Evolutionary conservation across 2,888 invertebrate species (phyloP).

Genomic region (Alviniconcha strummeri): DNA sequence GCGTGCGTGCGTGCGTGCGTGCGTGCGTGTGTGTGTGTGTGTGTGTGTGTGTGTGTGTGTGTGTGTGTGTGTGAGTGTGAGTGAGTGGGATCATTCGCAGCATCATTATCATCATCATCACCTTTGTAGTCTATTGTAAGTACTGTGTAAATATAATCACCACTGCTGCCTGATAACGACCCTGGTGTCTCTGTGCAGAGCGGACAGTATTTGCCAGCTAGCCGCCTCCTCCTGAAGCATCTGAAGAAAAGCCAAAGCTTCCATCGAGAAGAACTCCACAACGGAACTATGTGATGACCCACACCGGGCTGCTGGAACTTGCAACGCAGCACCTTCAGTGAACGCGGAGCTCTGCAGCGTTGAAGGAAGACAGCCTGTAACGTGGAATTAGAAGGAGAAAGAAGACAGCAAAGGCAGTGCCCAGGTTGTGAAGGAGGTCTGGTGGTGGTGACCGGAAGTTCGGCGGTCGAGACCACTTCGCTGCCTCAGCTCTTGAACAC

Average conservation of each 20-base stretch:
- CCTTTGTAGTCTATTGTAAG: too few species aligned
- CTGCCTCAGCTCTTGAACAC: too few species aligned
- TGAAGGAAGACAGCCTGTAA: background rate
- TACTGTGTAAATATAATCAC: too few species aligned
- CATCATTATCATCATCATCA: too few species aligned
- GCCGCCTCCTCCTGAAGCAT: slow-evolving; percentile 25
- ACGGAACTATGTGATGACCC: slow-evolving; percentile 13
- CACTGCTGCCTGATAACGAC: too few species aligned
- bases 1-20: background rate
- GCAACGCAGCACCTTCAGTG: background rate
- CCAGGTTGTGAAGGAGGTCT: background rate
- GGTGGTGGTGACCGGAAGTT: background rate
- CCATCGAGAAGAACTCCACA: background rate
- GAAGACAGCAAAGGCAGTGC: background rate
- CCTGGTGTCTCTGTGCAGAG: slow-evolving; percentile 9
- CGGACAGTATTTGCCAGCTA: slow-evolving; percentile 24
- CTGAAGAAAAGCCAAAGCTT: slow-evolving; percentile 27
- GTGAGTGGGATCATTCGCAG: too few species aligned
- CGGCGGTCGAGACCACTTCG: background rate
- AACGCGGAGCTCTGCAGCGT: background rate
- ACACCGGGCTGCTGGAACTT: background rate
- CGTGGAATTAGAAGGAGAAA: background rate
- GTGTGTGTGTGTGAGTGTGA: background rate
- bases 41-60: background rate
- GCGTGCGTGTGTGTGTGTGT: background rate